Base-by-base conservation (phyloP, 2,797 vertebrate genomes). In the Gymnoscopelus braueri region DNA sequence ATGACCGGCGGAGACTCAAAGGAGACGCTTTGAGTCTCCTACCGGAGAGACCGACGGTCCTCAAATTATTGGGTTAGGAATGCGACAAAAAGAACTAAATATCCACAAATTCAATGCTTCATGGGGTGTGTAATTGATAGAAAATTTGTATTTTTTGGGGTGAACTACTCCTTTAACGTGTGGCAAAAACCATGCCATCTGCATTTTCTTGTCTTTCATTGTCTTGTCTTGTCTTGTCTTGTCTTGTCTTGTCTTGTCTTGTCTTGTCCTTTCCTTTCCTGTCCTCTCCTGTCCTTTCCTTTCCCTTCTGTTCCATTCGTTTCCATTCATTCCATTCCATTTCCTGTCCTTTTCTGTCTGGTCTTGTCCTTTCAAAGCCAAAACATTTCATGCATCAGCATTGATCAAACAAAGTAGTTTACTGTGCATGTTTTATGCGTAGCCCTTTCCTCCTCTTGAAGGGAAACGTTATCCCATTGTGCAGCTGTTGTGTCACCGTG, bases 401-500 rank as follows among this genome's bases (percentile, higher is more conserved):
- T 44, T 44, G 39, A 44, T 44, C 39, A 44, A 44, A 44, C 39
- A 44, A 2, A 10, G 39, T 44, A 44, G 39, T 44, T 10, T 2
- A 44, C 39, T 44, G 35, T 39, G 35, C 7, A 8, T 39, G 35
- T 29, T 29, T 29, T 29, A 29, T 29, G 3, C 2, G 26, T 29
- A 4, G 8, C 8, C 39, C 39, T 10, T 10, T 44, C 9, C 39
- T 77, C 79, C 90, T 91, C 82, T 92, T 91, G 84, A 90, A 89
- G 67, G 24, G 74, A 88, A 88, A 93, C 39, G 39, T 44, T 44
- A 91, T 87, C 84, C 81, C 13, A 5, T 3, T 61, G 67, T 86
- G 89, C 92, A 94, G 93, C 92, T 93, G 92, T 86, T 84, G 81
- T 69, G 71, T 74, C 71, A 62, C 77, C 76, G 72, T 88, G 83